Percentiles rank a stretch among this genome's conserved stretches.
Conservation (phyloP, 2,888 invertebrate species). For the Allophyes oxyacanthae region DNA sequence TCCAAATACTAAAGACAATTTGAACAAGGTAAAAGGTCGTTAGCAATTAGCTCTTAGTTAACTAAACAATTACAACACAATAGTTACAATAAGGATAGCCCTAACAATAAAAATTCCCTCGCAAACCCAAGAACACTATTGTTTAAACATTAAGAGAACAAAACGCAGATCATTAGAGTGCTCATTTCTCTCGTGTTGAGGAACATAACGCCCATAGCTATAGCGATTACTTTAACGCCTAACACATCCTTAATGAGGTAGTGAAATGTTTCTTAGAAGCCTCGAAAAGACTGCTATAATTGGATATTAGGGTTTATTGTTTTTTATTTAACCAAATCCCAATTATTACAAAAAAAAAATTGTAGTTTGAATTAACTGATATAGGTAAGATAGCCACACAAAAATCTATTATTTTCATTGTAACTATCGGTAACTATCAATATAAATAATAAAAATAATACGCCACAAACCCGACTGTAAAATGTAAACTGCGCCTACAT, state of each 20-base stretch:
- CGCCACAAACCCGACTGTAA: too few species aligned
- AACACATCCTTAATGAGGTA: constrained; percentile 76
- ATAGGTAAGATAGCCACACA: too few species aligned
- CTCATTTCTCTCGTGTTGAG: constrained; percentile 67
- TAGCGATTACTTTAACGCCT: constrained; percentile 73
- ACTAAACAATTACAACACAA: constrained; percentile 27
- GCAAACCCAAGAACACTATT: constrained; percentile 50
- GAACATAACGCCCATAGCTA: constrained; percentile 60
- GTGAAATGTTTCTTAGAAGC: constrained; percentile 68
- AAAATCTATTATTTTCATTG: too few species aligned
- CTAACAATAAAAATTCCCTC: constrained; percentile 31
- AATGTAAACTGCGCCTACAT: too few species aligned
- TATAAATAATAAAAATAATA: too few species aligned
- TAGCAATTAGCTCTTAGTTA: constrained; percentile 1
- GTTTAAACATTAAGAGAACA: constrained; percentile 72
- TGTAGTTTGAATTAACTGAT: too few species aligned
- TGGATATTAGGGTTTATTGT: constrained; percentile 26
- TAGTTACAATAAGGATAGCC: constrained; percentile 8
- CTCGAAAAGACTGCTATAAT: constrained; percentile 58
- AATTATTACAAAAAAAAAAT: too few species aligned
- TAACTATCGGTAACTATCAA: too few species aligned
- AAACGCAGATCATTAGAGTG: constrained; percentile 68
- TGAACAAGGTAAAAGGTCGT: too few species aligned
- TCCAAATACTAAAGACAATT: too few species aligned
- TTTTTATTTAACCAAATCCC: constrained; percentile 6